These are phyloP conservation scores for Gasterosteus nipponicus DNA, from an alignment of 2,113 vertebrate genomes.

Conservation along the genomic window DNA sequence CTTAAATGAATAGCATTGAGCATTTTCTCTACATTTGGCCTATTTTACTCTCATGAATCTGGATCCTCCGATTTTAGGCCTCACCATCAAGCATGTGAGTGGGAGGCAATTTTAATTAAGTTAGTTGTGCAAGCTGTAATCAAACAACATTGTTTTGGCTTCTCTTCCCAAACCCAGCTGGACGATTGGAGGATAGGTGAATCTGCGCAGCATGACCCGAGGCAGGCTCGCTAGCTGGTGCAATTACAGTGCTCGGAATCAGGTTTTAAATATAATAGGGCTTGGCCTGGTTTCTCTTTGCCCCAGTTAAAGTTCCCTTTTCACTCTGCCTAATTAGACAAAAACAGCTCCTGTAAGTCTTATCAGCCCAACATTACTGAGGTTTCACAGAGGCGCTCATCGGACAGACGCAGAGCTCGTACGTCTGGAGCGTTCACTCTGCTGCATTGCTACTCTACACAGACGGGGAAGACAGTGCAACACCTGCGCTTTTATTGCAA, in stretches of 20 bases:
- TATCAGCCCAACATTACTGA: constrained; percentile 18
- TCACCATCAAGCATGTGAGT: constrained; percentile 14
- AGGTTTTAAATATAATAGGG: constrained; percentile 65
- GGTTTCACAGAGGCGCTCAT: constrained; percentile 19
- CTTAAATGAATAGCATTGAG: background rate
- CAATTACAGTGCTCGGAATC: constrained; percentile 69
- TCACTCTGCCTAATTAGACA: constrained; percentile 59
- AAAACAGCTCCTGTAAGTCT: constrained; percentile 49
- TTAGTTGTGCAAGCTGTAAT: constrained; percentile 58
- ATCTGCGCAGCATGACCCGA: constrained; percentile 57
- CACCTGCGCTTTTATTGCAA: constrained; percentile 59
- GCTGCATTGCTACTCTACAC: background rate
- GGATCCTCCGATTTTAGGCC: constrained; percentile 36
- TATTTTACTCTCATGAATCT: constrained; percentile 7
- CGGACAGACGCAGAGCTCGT: constrained; percentile 28
- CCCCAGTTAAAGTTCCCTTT: constrained; percentile 61
- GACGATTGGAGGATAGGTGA: constrained; percentile 51
- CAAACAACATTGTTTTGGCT: constrained; percentile 51
- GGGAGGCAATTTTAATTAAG: constrained; percentile 47
- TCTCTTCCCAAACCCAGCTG: constrained; percentile 49
- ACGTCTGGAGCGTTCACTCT: background rate
- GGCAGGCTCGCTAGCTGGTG: constrained; percentile 57
- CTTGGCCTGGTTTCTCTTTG: constrained; percentile 64
- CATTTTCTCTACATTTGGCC: background rate
- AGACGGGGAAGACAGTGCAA: constrained; percentile 38